Conservation (phyloP, 2,797 vertebrate species). For the Sciurus vulgaris region DNA sequence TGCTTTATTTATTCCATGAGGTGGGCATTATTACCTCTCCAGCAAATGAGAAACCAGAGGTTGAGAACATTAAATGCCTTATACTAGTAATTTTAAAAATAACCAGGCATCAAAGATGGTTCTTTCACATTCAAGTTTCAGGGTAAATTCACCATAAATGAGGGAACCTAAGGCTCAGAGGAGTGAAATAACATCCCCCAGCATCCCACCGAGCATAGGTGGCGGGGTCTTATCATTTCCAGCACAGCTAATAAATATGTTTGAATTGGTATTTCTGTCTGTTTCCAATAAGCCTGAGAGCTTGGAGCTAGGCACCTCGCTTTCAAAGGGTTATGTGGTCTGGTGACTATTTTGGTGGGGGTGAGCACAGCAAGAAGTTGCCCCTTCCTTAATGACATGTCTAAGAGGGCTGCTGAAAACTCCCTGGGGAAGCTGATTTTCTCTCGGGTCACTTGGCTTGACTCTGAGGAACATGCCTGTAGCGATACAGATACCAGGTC, state of each 20-base stretch:
- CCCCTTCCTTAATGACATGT: not conserved
- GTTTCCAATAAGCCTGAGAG: slow-evolving; percentile 76
- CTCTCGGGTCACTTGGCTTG: not conserved
- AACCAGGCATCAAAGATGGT: not conserved
- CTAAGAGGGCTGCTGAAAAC: not conserved
- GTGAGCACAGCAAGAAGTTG: not conserved
- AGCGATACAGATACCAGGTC: not conserved
- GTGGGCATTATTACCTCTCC: not conserved
- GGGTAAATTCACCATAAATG: not conserved
- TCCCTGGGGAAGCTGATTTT: not conserved
- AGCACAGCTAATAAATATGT: slow-evolving; percentile 71
- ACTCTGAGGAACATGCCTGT: not conserved
- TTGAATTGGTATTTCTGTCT: slow-evolving; percentile 67
- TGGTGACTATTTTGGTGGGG: not conserved
- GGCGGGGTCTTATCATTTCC: slow-evolving; percentile 52
- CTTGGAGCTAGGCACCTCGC: not conserved
- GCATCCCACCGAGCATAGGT: not conserved
- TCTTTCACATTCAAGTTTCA: not conserved
- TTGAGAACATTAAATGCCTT: not conserved
- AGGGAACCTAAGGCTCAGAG: slow-evolving; percentile 25
- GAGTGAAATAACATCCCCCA: not conserved
- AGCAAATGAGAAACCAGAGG: slow-evolving; percentile 54
- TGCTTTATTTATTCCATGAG: not conserved
- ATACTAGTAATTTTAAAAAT: not conserved
- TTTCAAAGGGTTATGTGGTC: not conserved